Conservation (phyloP, 1,140 invertebrate species). For the Zaprionus africanus region DNA sequence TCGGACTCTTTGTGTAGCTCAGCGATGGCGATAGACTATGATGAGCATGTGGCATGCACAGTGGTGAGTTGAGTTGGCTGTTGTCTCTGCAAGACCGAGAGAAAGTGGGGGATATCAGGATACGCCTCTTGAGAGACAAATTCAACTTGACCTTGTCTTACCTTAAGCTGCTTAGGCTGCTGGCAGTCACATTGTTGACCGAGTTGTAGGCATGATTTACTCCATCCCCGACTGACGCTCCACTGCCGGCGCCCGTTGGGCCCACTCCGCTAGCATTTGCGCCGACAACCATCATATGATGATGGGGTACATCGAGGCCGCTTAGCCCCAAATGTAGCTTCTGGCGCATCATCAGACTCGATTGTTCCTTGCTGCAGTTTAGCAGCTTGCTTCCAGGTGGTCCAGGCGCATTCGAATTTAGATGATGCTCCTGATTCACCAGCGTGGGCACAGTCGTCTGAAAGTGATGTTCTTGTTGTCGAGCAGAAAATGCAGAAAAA, state of each 20-base stretch:
- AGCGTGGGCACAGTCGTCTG: slow-evolving; percentile 74
- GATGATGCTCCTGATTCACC: slow-evolving; percentile 79
- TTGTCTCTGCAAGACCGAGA: slow-evolving; percentile 62
- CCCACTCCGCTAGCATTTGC: slow-evolving; percentile 11
- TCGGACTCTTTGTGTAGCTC: slow-evolving; percentile 79
- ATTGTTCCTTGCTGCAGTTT: slow-evolving; percentile 75
- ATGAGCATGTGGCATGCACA: slow-evolving; percentile 77
- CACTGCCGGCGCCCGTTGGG: slow-evolving; percentile 33
- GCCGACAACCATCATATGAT: slow-evolving; percentile 44
- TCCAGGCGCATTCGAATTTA: slow-evolving; percentile 86
- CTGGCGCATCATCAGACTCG: slow-evolving; percentile 80
- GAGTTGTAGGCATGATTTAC: slow-evolving; percentile 74
- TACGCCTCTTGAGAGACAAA: background rate
- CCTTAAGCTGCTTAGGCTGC: slow-evolving; percentile 74
- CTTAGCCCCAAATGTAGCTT: slow-evolving; percentile 65
- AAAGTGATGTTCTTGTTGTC: background rate
- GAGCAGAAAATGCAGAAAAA: background rate
- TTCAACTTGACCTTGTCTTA: slow-evolving; percentile 11
- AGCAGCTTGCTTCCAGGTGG: slow-evolving; percentile 82
- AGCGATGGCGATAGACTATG: slow-evolving; percentile 79
- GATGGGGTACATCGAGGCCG: slow-evolving; percentile 52
- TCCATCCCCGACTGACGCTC: slow-evolving; percentile 33
- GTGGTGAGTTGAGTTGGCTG: slow-evolving; percentile 74
- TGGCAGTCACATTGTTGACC: slow-evolving; percentile 65
- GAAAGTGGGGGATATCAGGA: background rate